Evolutionary conservation across 92 coral and sea anemone species (phyloP).

Genomic region (Nematostella vectensis): DNA sequence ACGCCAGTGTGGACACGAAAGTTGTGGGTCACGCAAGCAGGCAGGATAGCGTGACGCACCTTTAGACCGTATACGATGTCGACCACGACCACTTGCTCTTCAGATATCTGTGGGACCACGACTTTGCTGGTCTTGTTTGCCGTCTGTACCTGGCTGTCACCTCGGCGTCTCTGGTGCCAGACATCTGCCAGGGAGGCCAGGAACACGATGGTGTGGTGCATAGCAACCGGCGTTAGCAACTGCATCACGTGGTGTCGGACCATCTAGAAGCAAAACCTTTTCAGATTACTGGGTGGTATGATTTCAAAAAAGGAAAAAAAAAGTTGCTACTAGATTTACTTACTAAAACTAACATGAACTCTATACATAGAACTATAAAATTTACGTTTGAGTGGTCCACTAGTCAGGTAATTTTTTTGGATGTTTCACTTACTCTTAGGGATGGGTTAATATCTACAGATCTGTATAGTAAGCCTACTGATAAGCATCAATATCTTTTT

Average conservation of each 20-base stretch:
- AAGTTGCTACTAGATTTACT: neutral
- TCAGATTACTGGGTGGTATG: too few species aligned
- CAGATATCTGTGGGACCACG: conserved; percentile 63
- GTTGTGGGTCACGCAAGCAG: too few species aligned
- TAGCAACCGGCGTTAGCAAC: conserved; percentile 83
- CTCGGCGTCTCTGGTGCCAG: conserved; percentile 80
- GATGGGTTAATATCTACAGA: too few species aligned
- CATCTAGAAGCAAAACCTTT: conserved; percentile 42
- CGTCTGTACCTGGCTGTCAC: conserved; percentile 43
- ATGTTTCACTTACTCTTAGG: too few species aligned
- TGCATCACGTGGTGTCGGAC: conserved; percentile 91
- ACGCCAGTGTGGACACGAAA: too few species aligned
- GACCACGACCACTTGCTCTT: conserved; percentile 70
- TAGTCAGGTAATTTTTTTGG: too few species aligned
- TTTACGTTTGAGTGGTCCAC: neutral
- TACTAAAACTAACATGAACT: too few species aligned
- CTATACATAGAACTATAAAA: too few species aligned
- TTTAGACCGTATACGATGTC: conserved; percentile 84
- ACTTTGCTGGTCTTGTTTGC: conserved; percentile 32
- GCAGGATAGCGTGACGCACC: conserved; percentile 22
- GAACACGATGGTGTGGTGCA: conserved; percentile 92
- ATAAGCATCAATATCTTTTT: too few species aligned
- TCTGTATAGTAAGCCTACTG: too few species aligned
- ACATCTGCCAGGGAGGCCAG: conserved; percentile 96
- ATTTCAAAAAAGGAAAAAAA: neutral